phyloP scores from a whole-genome alignment of 1,140 invertebrate species.

The Heliconius eleuchia region DNA sequence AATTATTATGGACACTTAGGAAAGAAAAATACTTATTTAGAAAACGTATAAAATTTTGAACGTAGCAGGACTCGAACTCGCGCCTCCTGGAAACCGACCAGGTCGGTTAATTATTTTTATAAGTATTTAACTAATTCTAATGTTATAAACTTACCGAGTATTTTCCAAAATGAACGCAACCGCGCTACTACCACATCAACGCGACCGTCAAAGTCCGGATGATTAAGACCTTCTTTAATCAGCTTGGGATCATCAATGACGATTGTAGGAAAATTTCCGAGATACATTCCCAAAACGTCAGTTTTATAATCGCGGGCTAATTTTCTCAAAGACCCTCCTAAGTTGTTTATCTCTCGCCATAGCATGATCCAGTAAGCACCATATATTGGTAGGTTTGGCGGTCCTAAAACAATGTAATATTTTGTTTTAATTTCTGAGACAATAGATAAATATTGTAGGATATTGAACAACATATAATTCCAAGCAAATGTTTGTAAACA shows the following conservation, averaged over 20 bases:
- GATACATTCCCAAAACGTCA: constrained; percentile 62
- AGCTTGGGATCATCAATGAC: constrained; percentile 62
- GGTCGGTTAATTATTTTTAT: too few species aligned
- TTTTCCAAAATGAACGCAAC: constrained; percentile 69
- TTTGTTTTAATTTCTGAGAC: too few species aligned
- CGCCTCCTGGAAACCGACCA: too few species aligned
- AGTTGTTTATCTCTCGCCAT: constrained; percentile 50
- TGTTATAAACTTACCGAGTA: constrained; percentile 45
- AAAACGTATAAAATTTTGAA: too few species aligned
- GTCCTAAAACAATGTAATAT: constrained; percentile 50
- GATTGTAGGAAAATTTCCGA: constrained; percentile 60
- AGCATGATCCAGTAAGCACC: constrained; percentile 65
- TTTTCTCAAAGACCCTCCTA: constrained; percentile 39
- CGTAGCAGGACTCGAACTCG: too few species aligned
- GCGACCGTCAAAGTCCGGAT: constrained; percentile 70
- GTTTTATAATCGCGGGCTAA: constrained; percentile 54
- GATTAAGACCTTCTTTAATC: constrained; percentile 65
- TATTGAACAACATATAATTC: too few species aligned
- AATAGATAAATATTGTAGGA: background rate
- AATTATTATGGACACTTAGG: too few species aligned
- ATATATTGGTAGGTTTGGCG: constrained; percentile 63
- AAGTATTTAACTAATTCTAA: too few species aligned
- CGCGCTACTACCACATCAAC: constrained; percentile 62
- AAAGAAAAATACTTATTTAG: too few species aligned
- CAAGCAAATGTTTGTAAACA: too few species aligned